Evolutionary conservation across 2,113 vertebrate genomes (phyloP).

Genomic region (Candoia aspera): DNA sequence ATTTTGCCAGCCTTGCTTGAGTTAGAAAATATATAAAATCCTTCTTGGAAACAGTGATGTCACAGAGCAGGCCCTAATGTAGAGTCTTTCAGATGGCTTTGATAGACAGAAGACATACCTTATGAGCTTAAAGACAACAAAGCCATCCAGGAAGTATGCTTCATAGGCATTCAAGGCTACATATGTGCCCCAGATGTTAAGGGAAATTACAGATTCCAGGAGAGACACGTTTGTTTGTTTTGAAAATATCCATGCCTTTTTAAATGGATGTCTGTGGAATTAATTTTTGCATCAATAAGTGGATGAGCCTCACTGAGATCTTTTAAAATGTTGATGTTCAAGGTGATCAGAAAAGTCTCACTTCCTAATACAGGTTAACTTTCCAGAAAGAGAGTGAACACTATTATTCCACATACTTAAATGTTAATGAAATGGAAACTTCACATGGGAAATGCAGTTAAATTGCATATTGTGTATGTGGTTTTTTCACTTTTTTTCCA

Average conservation of each 20-base stretch:
- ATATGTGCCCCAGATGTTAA: constrained; percentile 67
- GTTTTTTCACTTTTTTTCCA: neutral
- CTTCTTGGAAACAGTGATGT: neutral
- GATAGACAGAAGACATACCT: neutral
- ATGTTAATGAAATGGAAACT: constrained; percentile 28
- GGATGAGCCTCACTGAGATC: neutral
- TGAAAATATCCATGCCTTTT: constrained; percentile 51
- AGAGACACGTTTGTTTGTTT: constrained; percentile 62
- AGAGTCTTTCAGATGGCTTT: neutral
- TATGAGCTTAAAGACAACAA: constrained; percentile 33
- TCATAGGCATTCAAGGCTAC: constrained; percentile 57
- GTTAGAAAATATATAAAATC: neutral
- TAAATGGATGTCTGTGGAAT: neutral
- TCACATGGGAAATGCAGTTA: neutral
- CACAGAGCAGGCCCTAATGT: neutral
- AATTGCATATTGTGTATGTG: neutral
- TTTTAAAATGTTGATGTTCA: neutral
- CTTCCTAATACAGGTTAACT: neutral
- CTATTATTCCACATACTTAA: constrained; percentile 12
- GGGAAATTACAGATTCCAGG: constrained; percentile 38
- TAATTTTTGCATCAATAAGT: rapidly evolving
- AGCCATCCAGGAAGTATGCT: constrained; percentile 61
- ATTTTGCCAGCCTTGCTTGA: neutral
- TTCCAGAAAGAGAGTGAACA: neutral
- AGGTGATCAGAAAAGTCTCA: constrained; percentile 1